Percentiles rank a stretch among this genome's conserved stretches.
phyloP scores from a whole-genome alignment of 2,113 vertebrate genomes.

The Callaeas wilsoni region DNA sequence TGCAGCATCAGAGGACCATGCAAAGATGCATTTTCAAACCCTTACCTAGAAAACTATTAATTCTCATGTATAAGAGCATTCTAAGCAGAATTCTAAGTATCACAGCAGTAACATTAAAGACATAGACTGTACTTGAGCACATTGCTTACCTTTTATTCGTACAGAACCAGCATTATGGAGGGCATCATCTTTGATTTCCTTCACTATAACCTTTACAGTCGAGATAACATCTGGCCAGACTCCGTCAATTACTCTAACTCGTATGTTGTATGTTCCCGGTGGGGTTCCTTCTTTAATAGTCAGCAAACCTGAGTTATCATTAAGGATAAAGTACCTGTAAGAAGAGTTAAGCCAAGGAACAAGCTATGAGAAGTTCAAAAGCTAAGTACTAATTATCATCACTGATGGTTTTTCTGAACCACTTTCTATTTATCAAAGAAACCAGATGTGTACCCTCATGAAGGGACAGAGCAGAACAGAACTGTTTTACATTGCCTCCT shows the following conservation, averaged over 20 bases:
- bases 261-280: conserved; percentile 75
- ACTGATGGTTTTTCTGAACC: background rate
- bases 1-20: background rate
- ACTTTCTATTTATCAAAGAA: background rate
- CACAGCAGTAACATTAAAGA: background rate
- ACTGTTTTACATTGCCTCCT: background rate
- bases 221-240: conserved; percentile 88
- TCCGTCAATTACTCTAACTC: conserved; percentile 80
- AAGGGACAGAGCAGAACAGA: background rate
- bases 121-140: accelerated
- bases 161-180: conserved; percentile 79
- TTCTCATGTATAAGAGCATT: background rate
- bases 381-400: background rate
- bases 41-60: background rate
- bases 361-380: conserved; percentile 35
- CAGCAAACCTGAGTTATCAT: conserved; percentile 82
- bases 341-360: conserved; percentile 32
- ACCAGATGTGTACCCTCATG: background rate
- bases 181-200: conserved; percentile 76
- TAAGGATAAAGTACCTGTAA: conserved; percentile 81
- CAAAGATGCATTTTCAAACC: background rate
- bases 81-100: background rate
- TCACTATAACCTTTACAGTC: conserved; percentile 75
- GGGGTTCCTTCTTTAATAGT: conserved; percentile 79
- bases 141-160: conserved; percentile 74